These are phyloP conservation scores for Drosophila elegans DNA, from an alignment of 1,140 invertebrate genomes.

Conservation along the genomic window DNA sequence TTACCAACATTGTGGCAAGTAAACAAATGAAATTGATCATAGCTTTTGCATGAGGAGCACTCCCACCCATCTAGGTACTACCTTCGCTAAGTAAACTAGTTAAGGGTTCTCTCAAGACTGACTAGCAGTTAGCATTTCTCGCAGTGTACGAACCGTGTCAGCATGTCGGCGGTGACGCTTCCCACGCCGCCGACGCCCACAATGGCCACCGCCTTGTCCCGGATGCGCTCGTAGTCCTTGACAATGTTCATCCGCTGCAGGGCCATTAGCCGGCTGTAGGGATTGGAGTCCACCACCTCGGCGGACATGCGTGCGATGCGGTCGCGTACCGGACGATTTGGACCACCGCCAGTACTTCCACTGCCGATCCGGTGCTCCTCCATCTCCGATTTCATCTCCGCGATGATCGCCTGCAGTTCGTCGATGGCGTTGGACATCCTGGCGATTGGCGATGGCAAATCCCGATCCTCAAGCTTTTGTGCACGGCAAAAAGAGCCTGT, in stretches of 20 bases:
- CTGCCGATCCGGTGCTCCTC: constrained; percentile 28
- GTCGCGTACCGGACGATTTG: constrained; percentile 82
- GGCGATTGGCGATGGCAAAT: background rate
- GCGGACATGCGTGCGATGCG: constrained; percentile 92
- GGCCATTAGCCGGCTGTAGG: constrained; percentile 99
- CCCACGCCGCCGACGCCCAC: constrained; percentile 99
- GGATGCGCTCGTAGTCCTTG: constrained; percentile 98
- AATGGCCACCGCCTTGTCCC: constrained; percentile 95
- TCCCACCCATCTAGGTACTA: too few relatives aligned
- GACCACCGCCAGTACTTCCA: background rate
- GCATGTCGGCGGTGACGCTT: constrained; percentile 99
- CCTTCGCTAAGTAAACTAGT: too few relatives aligned
- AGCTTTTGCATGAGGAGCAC: too few relatives aligned
- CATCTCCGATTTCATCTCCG: constrained; percentile 72
- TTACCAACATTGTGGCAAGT: too few relatives aligned
- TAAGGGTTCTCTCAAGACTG: too few relatives aligned
- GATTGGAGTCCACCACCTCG: constrained; percentile 99
- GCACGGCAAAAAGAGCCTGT: background rate
- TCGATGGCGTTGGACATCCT: constrained; percentile 63
- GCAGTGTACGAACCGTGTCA: constrained; percentile 87
- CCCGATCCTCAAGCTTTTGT: background rate
- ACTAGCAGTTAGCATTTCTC: too few relatives aligned
- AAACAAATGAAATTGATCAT: too few relatives aligned
- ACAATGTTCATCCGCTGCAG: constrained; percentile 99
- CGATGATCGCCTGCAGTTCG: constrained; percentile 78